Conservation (phyloP, 2,797 vertebrate species). For the Macrochelys suwanniensis region DNA sequence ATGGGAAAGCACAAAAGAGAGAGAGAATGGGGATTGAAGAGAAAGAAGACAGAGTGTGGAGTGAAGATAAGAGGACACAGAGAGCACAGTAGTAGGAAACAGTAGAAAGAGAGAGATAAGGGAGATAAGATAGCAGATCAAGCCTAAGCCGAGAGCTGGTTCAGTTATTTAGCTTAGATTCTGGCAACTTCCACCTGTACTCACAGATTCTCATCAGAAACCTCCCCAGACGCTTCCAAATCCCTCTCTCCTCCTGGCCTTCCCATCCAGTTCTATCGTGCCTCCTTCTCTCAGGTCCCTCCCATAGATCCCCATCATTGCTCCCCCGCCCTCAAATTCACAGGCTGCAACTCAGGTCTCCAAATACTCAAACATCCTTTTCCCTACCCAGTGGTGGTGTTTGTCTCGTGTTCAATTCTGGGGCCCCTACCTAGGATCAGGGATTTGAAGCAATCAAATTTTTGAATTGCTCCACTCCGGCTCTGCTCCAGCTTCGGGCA, state of each 20-base stretch:
- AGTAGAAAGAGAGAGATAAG: neutral
- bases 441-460: too few species aligned
- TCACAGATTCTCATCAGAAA: neutral
- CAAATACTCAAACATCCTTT: too few species aligned
- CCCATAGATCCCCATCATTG: neutral
- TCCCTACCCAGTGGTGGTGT: too few species aligned
- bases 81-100: neutral
- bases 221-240: neutral
- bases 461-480: too few species aligned
- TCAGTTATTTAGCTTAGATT: neutral
- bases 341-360: neutral
- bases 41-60: neutral
- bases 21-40: accelerated
- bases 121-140: neutral
- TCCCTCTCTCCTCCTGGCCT: accelerated
- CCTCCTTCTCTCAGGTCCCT: neutral
- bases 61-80: neutral
- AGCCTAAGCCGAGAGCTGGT: neutral
- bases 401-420: too few species aligned
- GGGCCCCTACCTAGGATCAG: too few species aligned
- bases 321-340: neutral
- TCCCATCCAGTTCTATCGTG: neutral
- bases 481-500: too few species aligned
- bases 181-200: neutral
- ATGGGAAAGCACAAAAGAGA: neutral